Evolutionary conservation across 92 coral and sea anemone genomes (phyloP), one percentile per base, ranked within the genome.

Genomic region (Siderastrea siderea): DNA sequence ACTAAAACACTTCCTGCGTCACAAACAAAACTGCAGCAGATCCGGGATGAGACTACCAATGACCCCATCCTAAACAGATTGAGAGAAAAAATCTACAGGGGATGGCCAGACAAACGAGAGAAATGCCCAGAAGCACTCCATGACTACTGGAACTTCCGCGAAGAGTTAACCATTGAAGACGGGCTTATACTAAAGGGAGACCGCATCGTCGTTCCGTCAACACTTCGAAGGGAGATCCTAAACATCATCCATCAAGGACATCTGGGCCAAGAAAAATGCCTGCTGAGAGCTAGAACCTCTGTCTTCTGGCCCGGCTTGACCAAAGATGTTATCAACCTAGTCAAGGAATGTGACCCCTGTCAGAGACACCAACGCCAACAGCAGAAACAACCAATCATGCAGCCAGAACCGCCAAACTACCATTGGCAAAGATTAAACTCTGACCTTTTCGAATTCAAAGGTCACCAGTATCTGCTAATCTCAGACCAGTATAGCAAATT

Each of bases 131-230:
- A 26, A 26, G 38, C 38, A 15, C 81, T 87, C 65, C 90, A 79
- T 72, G 87, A 91, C n/a, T 93, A 84, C 63, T 93, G 96, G 94
- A 93, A 93, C 79, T 93, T 87, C 59, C 45, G 94, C 69, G 90
- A 87, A 79, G 87, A 90, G 53, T 47, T 93, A 1, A 92, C 91
- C 67, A 92, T 92, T 57, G 86, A 93, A 51, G 89, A 89, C 66
- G 84, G 93, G 47, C 64, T 90, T 1, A 0, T 84, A 44, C 82
- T 90, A 15, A 84, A 90, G 67, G 79, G 63, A 26, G 90, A 77
- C 46, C 82, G 59, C n/a, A 77, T 84, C 26, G 43, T 90, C 10
- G n/a, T 84, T 19, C 93, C 94, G 0, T 26, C 94, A 13, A 65
- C 55, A 6, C 80, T 93, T 38, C 17, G 96, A 44, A 59, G 65